Evolutionary conservation across 2,797 vertebrate genomes (phyloP).

Genomic region (Hydrolagus colliei): DNA sequence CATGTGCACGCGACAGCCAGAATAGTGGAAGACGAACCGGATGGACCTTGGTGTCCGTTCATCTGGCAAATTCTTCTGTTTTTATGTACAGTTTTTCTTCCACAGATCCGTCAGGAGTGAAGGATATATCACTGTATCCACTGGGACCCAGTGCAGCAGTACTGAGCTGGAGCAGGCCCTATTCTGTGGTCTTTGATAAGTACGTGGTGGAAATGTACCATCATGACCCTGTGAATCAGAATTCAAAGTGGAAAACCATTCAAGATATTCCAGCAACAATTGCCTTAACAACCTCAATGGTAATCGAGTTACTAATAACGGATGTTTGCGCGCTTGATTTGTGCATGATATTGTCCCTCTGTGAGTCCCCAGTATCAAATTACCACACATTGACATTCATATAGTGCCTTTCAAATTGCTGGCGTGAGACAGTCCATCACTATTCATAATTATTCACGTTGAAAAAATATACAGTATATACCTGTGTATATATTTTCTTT

Average conservation of each 20-base stretch:
- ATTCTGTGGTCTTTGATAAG: constrained; percentile 82
- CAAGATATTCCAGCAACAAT: constrained; percentile 86
- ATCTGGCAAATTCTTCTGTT: not conserved
- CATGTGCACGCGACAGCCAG: too few species aligned
- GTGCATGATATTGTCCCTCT: too few species aligned
- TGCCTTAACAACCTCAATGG: constrained; percentile 82
- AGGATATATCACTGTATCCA: constrained; percentile 75
- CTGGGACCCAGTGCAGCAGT: constrained; percentile 78
- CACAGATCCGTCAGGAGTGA: constrained; percentile 81
- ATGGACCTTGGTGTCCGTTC: too few species aligned
- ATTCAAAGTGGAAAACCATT: constrained; percentile 89
- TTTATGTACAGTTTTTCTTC: not conserved
- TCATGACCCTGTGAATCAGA: constrained; percentile 83
- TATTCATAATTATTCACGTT: too few species aligned
- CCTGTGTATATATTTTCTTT: too few species aligned
- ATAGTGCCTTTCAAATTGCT: not conserved
- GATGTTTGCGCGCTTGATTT: not conserved
- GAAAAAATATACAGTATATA: too few species aligned
- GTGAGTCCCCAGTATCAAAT: too few species aligned
- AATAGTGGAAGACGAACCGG: too few species aligned
- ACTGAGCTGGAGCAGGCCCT: constrained; percentile 84
- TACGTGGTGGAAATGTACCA: constrained; percentile 91
- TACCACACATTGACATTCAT: too few species aligned
- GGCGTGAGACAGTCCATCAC: too few species aligned
- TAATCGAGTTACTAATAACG: constrained; percentile 47